Percentiles rank a stretch among this genome's conserved stretches.
These are phyloP conservation scores for Molossus alvarezi DNA, from an alignment of 2,797 vertebrate genomes.

Conservation along the genomic window DNA sequence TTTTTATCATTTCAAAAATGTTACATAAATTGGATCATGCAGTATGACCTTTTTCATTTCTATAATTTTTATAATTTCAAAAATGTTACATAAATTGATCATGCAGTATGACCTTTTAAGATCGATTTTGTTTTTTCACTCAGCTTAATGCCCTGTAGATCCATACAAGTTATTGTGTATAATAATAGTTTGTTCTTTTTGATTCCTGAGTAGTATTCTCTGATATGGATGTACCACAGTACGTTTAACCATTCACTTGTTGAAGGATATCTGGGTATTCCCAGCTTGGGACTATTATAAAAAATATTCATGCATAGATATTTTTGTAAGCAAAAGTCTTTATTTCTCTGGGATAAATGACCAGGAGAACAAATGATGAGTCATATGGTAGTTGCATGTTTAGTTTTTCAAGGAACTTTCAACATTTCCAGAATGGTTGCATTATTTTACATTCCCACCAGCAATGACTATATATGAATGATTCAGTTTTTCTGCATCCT, in stretches of 20 bases:
- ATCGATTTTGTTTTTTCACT: neutral
- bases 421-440: neutral
- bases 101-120: neutral
- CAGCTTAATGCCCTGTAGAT: neutral
- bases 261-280: neutral
- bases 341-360: constrained; percentile 6
- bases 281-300: neutral
- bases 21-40: neutral
- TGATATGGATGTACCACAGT: neutral
- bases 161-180: neutral
- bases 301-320: neutral
- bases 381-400: neutral
- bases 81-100: neutral
- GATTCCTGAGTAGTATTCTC: neutral
- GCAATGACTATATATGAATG: neutral
- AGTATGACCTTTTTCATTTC: neutral
- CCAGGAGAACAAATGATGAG: neutral
- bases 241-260: neutral
- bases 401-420: neutral
- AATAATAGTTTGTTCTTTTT: neutral
- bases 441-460: neutral
- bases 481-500: neutral
- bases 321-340: neutral
- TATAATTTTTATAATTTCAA: neutral
- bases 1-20: neutral